Percentiles rank a stretch among this genome's conserved stretches.
Conservation (phyloP, 2,888 invertebrate genomes). For the Melanostoma scalare region DNA sequence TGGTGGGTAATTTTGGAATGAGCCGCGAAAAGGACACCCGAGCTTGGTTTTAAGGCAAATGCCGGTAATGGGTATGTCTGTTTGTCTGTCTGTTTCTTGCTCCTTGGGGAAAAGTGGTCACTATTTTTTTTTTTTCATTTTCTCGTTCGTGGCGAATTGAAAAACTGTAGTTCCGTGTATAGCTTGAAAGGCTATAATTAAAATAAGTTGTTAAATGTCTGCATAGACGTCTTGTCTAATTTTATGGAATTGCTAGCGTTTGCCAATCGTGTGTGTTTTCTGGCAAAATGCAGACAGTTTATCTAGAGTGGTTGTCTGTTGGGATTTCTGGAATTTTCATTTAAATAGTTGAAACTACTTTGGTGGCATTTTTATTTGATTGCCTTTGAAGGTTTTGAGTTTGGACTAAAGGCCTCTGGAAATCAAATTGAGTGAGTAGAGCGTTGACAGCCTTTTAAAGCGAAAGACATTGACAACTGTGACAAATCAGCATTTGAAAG, state of each 20-base stretch:
- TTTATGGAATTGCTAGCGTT: slow-evolving; percentile 36
- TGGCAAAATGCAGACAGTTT: slow-evolving; percentile 25
- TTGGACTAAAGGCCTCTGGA: neutral
- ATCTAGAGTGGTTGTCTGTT: slow-evolving; percentile 49
- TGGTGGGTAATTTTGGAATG: slow-evolving; percentile 15
- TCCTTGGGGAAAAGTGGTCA: slow-evolving; percentile 40
- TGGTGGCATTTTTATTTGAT: slow-evolving; percentile 41
- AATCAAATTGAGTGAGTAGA: too few relatives aligned
- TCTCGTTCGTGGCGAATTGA: slow-evolving; percentile 33
- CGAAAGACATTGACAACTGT: too few relatives aligned
- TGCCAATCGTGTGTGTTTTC: slow-evolving; percentile 40
- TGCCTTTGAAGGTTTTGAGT: neutral
- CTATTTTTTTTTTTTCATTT: neutral
- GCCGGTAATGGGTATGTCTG: slow-evolving; percentile 45
- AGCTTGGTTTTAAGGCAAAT: slow-evolving; percentile 35
- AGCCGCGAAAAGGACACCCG: slow-evolving; percentile 57
- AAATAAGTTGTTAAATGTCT: slow-evolving; percentile 70
- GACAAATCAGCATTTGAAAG: too few relatives aligned
- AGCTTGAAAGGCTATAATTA: slow-evolving; percentile 65
- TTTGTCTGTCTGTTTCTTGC: slow-evolving; percentile 16
- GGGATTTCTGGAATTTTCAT: slow-evolving; percentile 21
- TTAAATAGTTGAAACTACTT: slow-evolving; percentile 25
- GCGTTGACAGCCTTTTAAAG: too few relatives aligned
- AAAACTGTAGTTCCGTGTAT: slow-evolving; percentile 50
- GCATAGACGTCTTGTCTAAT: slow-evolving; percentile 67